Percentiles rank a stretch among this genome's conserved stretches.
Evolutionary conservation across 2,797 vertebrate genomes (phyloP).

Genomic region (Paramormyrops hopkinsi): DNA sequence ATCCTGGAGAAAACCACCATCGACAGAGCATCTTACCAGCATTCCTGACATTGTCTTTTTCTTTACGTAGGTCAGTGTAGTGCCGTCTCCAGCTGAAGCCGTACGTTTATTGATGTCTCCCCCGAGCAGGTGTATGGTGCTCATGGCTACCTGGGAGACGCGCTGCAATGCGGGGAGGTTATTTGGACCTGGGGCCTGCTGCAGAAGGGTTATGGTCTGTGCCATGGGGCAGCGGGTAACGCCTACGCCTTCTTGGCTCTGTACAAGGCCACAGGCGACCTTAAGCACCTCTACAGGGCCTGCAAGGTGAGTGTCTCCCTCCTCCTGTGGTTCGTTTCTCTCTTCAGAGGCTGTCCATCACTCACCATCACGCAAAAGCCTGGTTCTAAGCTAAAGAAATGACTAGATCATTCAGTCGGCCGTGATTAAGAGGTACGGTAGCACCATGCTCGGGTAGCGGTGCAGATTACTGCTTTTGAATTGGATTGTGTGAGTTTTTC

Average conservation of each 20-base stretch:
- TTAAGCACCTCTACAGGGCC: constrained; percentile 84
- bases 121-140: constrained; percentile 69
- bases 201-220: constrained; percentile 91
- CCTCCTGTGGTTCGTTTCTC: background rate
- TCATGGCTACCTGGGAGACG: constrained; percentile 74
- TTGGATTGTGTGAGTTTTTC: background rate
- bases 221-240: constrained; percentile 85
- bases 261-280: constrained; percentile 76
- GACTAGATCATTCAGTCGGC: background rate
- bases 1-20: background rate
- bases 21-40: background rate
- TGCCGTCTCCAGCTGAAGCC: background rate
- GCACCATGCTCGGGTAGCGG: background rate
- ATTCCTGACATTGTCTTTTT: background rate
- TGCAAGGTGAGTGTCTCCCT: constrained; percentile 73
- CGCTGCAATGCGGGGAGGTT: constrained; percentile 78
- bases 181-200: constrained; percentile 81
- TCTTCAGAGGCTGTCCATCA: background rate
- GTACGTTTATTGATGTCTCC: background rate
- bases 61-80: background rate
- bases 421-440: background rate
- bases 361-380: background rate
- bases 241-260: constrained; percentile 84
- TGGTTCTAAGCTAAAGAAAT: background rate
- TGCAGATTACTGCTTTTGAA: background rate